Conservation (phyloP, 2,113 vertebrate species). For the Dipodomys spectabilis region DNA sequence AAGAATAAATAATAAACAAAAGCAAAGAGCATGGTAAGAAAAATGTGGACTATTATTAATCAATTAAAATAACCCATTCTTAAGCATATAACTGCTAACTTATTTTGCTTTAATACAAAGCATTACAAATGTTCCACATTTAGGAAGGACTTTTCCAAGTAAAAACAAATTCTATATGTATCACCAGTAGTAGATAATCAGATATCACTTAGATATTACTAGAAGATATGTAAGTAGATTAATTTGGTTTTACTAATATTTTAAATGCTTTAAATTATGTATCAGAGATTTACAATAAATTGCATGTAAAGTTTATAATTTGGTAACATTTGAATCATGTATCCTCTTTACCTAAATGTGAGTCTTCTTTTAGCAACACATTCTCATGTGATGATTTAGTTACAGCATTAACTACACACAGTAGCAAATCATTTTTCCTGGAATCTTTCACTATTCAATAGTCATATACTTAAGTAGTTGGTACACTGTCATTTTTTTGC, state of each 20-base stretch:
- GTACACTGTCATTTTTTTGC: not conserved
- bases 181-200: no score
- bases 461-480: not conserved
- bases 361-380: not conserved
- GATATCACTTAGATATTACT: no score
- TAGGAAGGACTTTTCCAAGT: not conserved
- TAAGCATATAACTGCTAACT: not conserved
- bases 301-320: not conserved
- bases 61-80: not conserved
- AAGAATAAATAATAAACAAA: constrained; percentile 43
- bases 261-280: no score
- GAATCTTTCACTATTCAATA: not conserved
- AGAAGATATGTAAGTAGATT: no score
- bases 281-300: not conserved
- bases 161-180: not conserved
- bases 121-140: not conserved
- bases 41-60: constrained; percentile 22
- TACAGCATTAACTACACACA: not conserved
- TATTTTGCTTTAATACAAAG: constrained; percentile 1
- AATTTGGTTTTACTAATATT: no score
- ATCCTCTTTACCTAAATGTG: not conserved
- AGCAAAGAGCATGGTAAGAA: not conserved
- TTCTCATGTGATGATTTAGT: not conserved
- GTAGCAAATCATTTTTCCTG: not conserved
- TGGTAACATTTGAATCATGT: not conserved